Conservation (phyloP, 1,140 invertebrate species). For the Drosophila subpulchrella region DNA sequence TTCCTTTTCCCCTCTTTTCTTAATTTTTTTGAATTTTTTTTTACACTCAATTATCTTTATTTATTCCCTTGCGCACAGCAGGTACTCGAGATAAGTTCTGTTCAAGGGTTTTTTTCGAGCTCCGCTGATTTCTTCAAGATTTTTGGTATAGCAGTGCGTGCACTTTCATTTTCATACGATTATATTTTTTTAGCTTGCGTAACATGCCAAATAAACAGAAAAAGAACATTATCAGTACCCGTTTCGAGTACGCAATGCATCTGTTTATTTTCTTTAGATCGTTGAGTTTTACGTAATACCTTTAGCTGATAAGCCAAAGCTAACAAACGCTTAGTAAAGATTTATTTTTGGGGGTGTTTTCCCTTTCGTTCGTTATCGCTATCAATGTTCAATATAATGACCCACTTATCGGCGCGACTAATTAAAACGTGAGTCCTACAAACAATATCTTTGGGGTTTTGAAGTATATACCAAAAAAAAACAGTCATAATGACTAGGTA, state of each 20-base stretch:
- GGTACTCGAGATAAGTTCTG: slow-evolving; percentile 57
- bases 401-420: slow-evolving; percentile 46
- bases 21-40: slow-evolving; percentile 46
- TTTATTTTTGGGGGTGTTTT: slow-evolving; percentile 34
- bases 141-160: slow-evolving; percentile 36
- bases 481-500: slow-evolving; percentile 45
- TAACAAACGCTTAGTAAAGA: slow-evolving; percentile 8
- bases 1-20: slow-evolving; percentile 26
- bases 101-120: slow-evolving; percentile 20
- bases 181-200: slow-evolving; percentile 25
- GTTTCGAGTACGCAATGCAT: slow-evolving; percentile 46
- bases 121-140: slow-evolving; percentile 39
- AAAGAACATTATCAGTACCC: slow-evolving; percentile 29
- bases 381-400: slow-evolving; percentile 42
- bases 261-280: slow-evolving; percentile 36
- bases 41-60: slow-evolving; percentile 65
- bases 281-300: slow-evolving; percentile 39
- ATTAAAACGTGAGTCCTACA: slow-evolving; percentile 34
- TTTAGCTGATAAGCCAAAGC: slow-evolving; percentile 32
- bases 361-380: slow-evolving; percentile 19
- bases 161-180: slow-evolving; percentile 58
- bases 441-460: slow-evolving; percentile 12
- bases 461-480: slow-evolving; percentile 8
- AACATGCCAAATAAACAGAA: slow-evolving; percentile 26
- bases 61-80: slow-evolving; percentile 50